Conservation (phyloP, 2,113 vertebrate genomes). For the Ciconia maguari region DNA sequence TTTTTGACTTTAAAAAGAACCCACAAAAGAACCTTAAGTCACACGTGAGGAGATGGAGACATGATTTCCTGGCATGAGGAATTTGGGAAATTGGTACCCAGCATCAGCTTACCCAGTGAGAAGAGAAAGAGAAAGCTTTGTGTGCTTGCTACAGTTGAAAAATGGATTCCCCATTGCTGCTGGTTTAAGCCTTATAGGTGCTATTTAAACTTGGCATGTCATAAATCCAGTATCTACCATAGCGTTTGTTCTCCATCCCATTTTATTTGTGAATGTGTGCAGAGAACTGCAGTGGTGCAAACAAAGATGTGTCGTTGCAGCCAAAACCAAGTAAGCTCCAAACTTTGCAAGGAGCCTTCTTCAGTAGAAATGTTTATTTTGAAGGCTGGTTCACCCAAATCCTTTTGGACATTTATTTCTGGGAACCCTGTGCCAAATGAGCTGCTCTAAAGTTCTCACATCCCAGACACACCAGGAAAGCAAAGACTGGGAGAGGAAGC, state of each 20-base stretch:
- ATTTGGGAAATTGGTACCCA: not conserved
- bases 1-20: not conserved
- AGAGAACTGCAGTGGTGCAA: not conserved
- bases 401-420: not conserved
- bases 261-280: conserved; percentile 44
- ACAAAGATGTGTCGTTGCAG: not conserved
- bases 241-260: conserved; percentile 16
- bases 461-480: not conserved
- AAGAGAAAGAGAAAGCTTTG: not conserved
- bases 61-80: not conserved
- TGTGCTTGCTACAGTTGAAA: conserved; percentile 35
- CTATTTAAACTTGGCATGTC: conserved; percentile 74
- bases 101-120: not conserved
- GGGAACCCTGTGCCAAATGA: not conserved
- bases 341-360: not conserved
- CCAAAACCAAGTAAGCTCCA: not conserved
- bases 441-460: not conserved
- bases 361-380: not conserved
- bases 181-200: conserved; percentile 58
- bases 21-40: not conserved
- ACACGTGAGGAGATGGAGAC: not conserved
- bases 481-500: not conserved
- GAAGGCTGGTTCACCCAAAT: not conserved
- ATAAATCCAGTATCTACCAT: conserved; percentile 66
- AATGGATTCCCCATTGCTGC: conserved; percentile 51